Percentiles rank a stretch among this genome's conserved stretches.
Conservation (phyloP, 2,888 invertebrate species). For the Macroteleia sp. region DNA sequence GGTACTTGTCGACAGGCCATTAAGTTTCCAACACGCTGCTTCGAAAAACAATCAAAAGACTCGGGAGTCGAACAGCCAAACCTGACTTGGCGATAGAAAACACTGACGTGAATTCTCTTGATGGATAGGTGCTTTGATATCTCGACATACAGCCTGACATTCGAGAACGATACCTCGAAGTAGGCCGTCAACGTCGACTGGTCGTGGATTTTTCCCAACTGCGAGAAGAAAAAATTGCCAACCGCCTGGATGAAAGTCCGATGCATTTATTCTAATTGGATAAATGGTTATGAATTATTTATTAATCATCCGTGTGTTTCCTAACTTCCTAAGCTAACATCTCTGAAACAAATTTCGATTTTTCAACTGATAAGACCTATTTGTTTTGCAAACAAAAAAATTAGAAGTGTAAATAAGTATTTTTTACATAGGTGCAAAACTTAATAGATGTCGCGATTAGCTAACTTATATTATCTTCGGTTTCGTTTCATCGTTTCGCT, state of each 20-base stretch:
- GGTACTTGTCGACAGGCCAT: conserved; percentile 17
- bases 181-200: conserved; percentile 58
- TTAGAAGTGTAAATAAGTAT: no score
- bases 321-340: no score
- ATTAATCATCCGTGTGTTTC: not conserved
- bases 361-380: not conserved
- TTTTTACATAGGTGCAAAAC: no score
- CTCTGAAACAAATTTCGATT: no score
- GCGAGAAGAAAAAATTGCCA: conserved; percentile 34
- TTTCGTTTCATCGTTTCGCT: no score
- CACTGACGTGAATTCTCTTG: conserved; percentile 31
- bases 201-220: conserved; percentile 39
- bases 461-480: conserved; percentile 2
- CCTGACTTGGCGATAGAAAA: conserved; percentile 16
- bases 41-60: conserved; percentile 17
- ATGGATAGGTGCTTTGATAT: conserved; percentile 51
- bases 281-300: conserved; percentile 18
- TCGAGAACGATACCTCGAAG: conserved; percentile 53
- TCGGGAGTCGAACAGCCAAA: not conserved
- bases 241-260: conserved; percentile 37
- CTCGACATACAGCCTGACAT: conserved; percentile 42
- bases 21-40: conserved; percentile 4
- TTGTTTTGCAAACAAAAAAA: no score
- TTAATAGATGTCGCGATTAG: no score
- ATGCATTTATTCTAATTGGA: conserved; percentile 38